phyloP scores from a whole-genome alignment of 2,113 vertebrate species.

The Solea solea region DNA sequence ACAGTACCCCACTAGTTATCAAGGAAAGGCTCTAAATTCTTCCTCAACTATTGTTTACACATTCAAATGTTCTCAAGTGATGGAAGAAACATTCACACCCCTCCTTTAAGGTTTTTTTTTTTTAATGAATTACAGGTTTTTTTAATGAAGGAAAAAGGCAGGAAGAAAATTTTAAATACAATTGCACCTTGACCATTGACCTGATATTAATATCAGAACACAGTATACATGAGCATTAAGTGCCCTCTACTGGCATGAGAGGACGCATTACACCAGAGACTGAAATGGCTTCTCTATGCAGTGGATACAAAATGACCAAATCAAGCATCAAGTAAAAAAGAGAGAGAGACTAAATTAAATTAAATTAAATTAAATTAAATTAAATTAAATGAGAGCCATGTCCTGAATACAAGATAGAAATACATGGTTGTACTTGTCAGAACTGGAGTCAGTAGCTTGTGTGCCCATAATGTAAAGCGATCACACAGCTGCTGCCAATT shows the following conservation, averaged over 20 bases:
- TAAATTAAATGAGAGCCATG: neutral
- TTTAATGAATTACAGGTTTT: too few species aligned
- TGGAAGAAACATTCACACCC: too few species aligned
- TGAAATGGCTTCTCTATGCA: neutral
- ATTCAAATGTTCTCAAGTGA: too few species aligned
- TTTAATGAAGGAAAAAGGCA: too few species aligned
- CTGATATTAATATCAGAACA: too few species aligned
- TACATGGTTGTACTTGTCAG: neutral
- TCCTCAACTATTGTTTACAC: too few species aligned
- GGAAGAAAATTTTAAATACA: too few species aligned
- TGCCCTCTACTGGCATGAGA: constrained; percentile 46
- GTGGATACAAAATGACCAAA: neutral
- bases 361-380: neutral
- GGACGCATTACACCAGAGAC: neutral
- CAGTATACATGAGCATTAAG: constrained; percentile 9
- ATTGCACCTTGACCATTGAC: too few species aligned
- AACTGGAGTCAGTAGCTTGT: constrained; percentile 11
- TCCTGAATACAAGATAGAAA: constrained; percentile 14
- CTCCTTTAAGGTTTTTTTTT: too few species aligned
- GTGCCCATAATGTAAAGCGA: constrained; percentile 25
- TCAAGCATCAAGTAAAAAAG: neutral
- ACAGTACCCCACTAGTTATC: too few species aligned
- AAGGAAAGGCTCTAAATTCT: too few species aligned
- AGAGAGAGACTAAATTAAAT: neutral
- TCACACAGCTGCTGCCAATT: constrained; percentile 72